These are phyloP conservation scores for Leptopilina syphax DNA, from an alignment of 2,888 invertebrate species.

Conservation along the genomic window DNA sequence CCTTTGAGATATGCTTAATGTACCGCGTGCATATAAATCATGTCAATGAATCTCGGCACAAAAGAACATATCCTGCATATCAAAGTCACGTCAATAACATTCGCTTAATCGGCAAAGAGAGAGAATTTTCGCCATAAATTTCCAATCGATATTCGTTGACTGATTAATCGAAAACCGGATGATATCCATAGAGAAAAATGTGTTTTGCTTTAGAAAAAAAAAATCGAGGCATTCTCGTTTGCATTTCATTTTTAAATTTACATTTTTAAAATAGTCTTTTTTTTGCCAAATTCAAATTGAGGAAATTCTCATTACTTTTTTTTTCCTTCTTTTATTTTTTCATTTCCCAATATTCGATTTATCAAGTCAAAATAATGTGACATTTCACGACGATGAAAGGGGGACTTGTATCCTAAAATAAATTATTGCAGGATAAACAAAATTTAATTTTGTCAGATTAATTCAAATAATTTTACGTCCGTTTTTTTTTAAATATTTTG, in stretches of 20 bases:
- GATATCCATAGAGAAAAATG: constrained; percentile 2
- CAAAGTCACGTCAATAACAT: constrained; percentile 5
- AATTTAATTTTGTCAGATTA: too few relatives aligned
- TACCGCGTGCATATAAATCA: background rate
- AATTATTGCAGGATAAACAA: too few relatives aligned
- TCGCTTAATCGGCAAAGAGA: constrained; percentile 16
- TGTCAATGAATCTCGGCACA: constrained; percentile 15
- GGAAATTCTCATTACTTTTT: background rate
- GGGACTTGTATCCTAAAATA: too few relatives aligned
- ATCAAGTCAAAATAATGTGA: too few relatives aligned
- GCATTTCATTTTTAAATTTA: constrained; percentile 10
- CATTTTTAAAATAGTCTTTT: background rate
- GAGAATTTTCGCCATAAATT: constrained; percentile 21
- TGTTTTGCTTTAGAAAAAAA: background rate
- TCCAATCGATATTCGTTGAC: constrained; percentile 28
- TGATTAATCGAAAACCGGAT: constrained; percentile 11
- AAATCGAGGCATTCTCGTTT: background rate
- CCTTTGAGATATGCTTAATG: too few relatives aligned
- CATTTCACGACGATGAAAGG: too few relatives aligned
- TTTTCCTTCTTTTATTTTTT: too few relatives aligned
- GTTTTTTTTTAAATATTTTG: too few relatives aligned
- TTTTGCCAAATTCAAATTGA: background rate
- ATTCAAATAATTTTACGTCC: too few relatives aligned
- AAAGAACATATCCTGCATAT: constrained; percentile 7
- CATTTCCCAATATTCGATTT: too few relatives aligned